Evolutionary conservation across 2,797 vertebrate species (phyloP).

Genomic region (Anas acuta): DNA sequence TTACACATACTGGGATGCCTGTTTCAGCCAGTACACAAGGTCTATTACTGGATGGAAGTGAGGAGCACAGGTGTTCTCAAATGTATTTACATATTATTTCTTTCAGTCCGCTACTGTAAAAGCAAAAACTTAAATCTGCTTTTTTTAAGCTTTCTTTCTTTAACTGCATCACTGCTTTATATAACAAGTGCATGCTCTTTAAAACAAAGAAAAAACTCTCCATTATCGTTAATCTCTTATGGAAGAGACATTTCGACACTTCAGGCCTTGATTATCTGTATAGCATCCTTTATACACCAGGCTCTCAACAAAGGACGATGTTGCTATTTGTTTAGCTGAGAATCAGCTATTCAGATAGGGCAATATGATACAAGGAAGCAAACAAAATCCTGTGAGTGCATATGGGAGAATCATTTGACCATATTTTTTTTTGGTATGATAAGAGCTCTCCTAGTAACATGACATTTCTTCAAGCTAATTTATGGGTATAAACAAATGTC

Average conservation of each 20-base stretch:
- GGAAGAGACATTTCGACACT: neutral
- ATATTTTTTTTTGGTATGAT: neutral
- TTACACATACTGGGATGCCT: rapidly evolving
- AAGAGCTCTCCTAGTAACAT: neutral
- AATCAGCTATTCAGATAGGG: neutral
- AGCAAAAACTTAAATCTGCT: neutral
- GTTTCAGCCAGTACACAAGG: no score
- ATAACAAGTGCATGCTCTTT: neutral
- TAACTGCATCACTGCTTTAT: neutral
- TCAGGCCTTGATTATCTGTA: neutral
- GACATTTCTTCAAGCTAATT: neutral
- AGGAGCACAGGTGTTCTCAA: neutral
- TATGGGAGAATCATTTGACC: neutral
- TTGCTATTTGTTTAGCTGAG: neutral
- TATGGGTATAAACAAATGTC: neutral
- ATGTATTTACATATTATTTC: neutral
- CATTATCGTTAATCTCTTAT: neutral
- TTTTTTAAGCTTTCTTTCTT: neutral
- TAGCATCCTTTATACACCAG: neutral
- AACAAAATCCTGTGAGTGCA: neutral
- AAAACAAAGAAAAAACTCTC: neutral
- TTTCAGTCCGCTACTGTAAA: neutral
- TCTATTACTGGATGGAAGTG: neutral
- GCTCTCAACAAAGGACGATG: neutral
- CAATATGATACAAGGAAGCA: neutral